Evolutionary conservation across 2,888 invertebrate species (phyloP), one percentile per base, ranked within the genome.

Genomic region (Dynastes grantii): DNA sequence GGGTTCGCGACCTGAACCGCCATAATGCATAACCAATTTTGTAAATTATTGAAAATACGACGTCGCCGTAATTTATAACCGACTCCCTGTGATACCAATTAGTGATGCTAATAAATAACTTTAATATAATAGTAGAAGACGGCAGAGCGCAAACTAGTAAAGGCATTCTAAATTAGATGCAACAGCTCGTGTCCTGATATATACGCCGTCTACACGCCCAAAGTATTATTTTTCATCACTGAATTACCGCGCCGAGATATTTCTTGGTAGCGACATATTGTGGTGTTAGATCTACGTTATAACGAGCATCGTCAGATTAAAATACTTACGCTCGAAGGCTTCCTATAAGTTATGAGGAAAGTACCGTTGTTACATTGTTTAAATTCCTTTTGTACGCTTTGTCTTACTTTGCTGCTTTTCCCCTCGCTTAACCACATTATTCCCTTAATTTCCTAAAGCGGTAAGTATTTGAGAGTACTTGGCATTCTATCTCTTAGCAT

Each of bases 31-130:
- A 63, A 51, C 76, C 63, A 73, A 73, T 73, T 73, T 76, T 29
- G 76, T 68, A 76, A 58, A 64, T 61, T 58, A 76, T 58, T 22
- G 61, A 76, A 76, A 58, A 76, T 76, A 76, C 45, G 45, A 40
- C 29, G 63, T 64, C 61, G 22, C n/a, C 16, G 61, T 64, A 63
- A 76, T 76, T 73, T 51, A 58, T 63, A 45, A 63, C 61, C 45
- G 63, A 76, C 76, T 76, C 55, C 76, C 76, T 49, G 63, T 63
- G 76, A 76, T 76, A 61, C 73, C 73, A 73, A 76, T 76, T 76
- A 76, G 40, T 49, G 45, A 61, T 73, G 73, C 76, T 76, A 76
- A 76, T 76, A 76, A 76, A 76, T 76, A 63, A 63, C 63, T 22
- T 45, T 76, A 76, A 76, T 76, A 63, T 64, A 76, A 76, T 64